A percentile compares a stretch with the other conserved stretches of the same genome.
phyloP scores from a whole-genome alignment of 1,140 invertebrate genomes.

The Ptiloglossa arizonensis region DNA sequence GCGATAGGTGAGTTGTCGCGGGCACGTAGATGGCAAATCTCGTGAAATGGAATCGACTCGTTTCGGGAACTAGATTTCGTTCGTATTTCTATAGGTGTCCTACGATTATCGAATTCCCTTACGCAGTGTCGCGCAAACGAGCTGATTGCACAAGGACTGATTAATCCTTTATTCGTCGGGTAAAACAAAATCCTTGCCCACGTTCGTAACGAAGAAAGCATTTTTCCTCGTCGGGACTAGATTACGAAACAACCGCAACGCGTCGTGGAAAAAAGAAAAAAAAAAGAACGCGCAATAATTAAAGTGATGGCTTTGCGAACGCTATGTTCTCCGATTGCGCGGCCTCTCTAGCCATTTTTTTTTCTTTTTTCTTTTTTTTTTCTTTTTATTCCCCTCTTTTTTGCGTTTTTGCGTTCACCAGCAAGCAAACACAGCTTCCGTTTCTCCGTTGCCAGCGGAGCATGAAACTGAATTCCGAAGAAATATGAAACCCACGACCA shows the following conservation, averaged over 20 bases:
- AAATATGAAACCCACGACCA: slow-evolving; percentile 19
- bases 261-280: too few relatives aligned
- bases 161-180: background rate
- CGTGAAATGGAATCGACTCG: too few relatives aligned
- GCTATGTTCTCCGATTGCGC: background rate
- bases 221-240: background rate
- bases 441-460: background rate
- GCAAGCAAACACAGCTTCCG: background rate
- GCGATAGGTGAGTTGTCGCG: too few relatives aligned
- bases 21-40: too few relatives aligned
- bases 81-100: background rate
- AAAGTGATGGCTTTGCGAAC: slow-evolving; percentile 2
- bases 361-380: background rate
- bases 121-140: background rate
- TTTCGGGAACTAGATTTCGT: background rate
- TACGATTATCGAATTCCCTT: background rate
- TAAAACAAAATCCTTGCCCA: background rate
- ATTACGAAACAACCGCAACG: background rate
- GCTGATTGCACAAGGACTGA: background rate
- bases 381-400: background rate
- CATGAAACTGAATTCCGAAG: slow-evolving; percentile 1
- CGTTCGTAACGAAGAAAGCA: background rate
- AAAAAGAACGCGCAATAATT: slow-evolving; percentile 13
- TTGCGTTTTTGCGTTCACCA: background rate
- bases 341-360: background rate